Evolutionary conservation across 2,888 invertebrate species (phyloP), one percentile per base, ranked within the genome.

Genomic region (Drepana falcataria): DNA sequence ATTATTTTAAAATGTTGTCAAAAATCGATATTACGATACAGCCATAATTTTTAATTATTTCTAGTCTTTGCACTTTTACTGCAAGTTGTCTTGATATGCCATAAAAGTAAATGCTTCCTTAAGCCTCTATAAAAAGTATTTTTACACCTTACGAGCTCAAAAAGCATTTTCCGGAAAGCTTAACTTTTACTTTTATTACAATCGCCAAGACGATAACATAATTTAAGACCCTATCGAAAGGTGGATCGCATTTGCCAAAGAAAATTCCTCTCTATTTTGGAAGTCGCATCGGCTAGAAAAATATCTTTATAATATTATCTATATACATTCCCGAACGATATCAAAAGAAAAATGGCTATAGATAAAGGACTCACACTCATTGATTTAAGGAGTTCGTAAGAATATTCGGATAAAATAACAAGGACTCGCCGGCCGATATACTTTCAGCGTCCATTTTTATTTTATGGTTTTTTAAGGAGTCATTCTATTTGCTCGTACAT

Each of bases 141-240:
- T 67, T 66, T 59, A 56, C 57, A 64, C 63, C 59, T 64, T 54
- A 60, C 64, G 55, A 61, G 59, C 59, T 58, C 60, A 60, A 62
- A 63, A 63, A 69, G 58, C 58, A 55, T 59, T 63, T 71, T 55
- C 59, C 59, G 55, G 54, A 55, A 65, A 69, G 65, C 65, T 68
- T 58, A 65, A 69, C 68, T 71, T 70, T 74, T 71, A 75, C 73
- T 79, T 77, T 77, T 81, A 73, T 75, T 66, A 68, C 59, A 69
- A 67, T 65, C 65, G 67, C 71, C 67, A 63, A 66, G 67, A 69
- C 75, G 81, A 81, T 79, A 81, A 75, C 73, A 77, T 76, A 75
- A 81, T 81, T 82, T 80, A 79, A 71, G 72, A 62, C 71, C 69
- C 76, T 81, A 83, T 81, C 81, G 71, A 60, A 59, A 71, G 71